Base-by-base conservation (phyloP, 2,113 vertebrate genomes). In the Pelvicachromis taeniatus region DNA sequence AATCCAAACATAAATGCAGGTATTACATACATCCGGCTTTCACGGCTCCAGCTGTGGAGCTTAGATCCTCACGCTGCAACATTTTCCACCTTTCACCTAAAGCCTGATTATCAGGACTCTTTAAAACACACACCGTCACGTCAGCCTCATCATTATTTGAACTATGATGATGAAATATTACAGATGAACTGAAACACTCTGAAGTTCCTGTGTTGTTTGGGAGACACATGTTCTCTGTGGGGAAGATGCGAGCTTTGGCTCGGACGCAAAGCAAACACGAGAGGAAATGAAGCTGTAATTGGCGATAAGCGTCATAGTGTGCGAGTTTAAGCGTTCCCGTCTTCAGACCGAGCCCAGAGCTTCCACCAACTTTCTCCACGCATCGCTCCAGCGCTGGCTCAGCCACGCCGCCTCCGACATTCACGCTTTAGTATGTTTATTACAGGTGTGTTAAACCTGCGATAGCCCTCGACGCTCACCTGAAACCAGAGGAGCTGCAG, bases 281-380 rank as follows among this genome's bases (percentile, higher is more conserved):
- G 35, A 26, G 59, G 79, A 85, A 85, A 73, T 85, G 42, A 79
- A 79, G 4, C 0, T 78, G 68, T 68, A 52, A 59, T 21, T 61
- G 33, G 13, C 31, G 79, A 75, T 0, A 7, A 50, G 42, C 68
- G 38, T 26, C 38, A 45, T 21, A 45, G 29, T 59, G 9, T 33
- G 38, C 0, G 61, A 42, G 33, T 13, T 63, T 38, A 38, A 38
- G n/a, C 59, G 10, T 14, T 45, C 42, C 13, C 2, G 42, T 63
- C 33, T 13, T 38, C 59, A 63, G 31, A 58, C 26, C 7, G 55
- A 58, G 12, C 54, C 21, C 11, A 17, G 29, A 29, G 12, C 38
- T 70, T 68, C 63, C 38, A 68, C 63, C 42, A 68, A 23, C 63
- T 23, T 68, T 23, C 19, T 42, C 23, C 38, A 48, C 65, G 2